Percentiles rank a stretch among this genome's conserved stretches.
phyloP scores from a whole-genome alignment of 2,113 vertebrate species.

The Herpailurus yagouaroundi region DNA sequence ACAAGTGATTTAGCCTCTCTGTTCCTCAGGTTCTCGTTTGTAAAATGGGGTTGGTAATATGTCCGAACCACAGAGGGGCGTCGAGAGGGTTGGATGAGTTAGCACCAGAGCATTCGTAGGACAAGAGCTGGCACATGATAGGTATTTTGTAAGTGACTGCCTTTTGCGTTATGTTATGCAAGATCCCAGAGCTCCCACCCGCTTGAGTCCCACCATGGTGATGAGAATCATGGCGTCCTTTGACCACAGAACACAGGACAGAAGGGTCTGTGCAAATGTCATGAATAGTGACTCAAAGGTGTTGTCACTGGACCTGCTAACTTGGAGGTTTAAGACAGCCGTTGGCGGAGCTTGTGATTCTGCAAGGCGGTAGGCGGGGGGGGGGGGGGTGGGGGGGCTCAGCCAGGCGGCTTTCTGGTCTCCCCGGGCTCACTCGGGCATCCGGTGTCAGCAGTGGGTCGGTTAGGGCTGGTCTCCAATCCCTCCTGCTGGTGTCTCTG shows the following conservation, averaged over 20 bases:
- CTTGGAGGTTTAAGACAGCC: not conserved
- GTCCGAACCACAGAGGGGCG: not conserved
- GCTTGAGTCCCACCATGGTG: not conserved
- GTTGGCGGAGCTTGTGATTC: not conserved
- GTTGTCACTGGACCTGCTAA: no score
- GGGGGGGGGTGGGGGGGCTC: not conserved
- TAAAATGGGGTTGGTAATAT: not conserved
- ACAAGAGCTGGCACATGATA: not conserved
- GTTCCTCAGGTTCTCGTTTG: not conserved
- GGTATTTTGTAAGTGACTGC: not conserved
- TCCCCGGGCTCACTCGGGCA: not conserved
- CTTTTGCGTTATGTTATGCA: not conserved
- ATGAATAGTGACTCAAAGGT: not conserved
- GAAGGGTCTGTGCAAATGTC: not conserved
- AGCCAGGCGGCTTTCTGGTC: not conserved
- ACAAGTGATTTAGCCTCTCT: not conserved
- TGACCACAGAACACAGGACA: not conserved
- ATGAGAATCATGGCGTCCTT: not conserved
- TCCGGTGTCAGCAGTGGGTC: not conserved
- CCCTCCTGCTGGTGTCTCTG: not conserved
- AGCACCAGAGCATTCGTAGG: not conserved
- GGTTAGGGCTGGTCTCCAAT: no score
- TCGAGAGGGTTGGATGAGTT: not conserved
- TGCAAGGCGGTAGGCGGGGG: not conserved
- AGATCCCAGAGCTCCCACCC: not conserved